These are phyloP conservation scores for Galaxias olidus DNA, from an alignment of 2,797 vertebrate genomes.

Conservation along the genomic window DNA sequence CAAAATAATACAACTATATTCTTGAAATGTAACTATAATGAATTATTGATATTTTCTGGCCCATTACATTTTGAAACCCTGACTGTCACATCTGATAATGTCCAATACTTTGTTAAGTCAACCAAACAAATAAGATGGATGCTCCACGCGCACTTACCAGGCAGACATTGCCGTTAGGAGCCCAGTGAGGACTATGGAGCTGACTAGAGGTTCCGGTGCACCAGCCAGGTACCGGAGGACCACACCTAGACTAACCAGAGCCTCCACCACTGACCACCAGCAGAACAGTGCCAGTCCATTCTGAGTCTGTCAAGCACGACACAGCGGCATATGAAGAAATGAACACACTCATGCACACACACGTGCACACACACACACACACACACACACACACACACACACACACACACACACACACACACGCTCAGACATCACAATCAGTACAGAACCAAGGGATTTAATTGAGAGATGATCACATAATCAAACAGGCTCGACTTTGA, in stretches of 20 bases:
- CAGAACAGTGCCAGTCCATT: slow-evolving; percentile 68
- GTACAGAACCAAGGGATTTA: no score
- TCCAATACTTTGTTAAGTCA: no score
- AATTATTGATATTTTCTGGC: no score
- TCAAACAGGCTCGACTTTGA: no score
- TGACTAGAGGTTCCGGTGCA: slow-evolving; percentile 49
- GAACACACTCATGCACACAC: not conserved
- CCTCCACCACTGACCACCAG: slow-evolving; percentile 65
- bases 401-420: no score
- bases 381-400: not conserved
- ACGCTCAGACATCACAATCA: no score
- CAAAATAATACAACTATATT: no score
- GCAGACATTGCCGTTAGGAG: slow-evolving; percentile 35
- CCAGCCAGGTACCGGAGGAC: slow-evolving; percentile 51
- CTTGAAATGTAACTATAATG: no score
- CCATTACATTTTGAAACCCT: no score
- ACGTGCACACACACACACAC: no score
- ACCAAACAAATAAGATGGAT: not conserved
- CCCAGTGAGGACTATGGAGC: slow-evolving; percentile 57
- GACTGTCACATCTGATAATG: no score
- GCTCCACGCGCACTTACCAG: slow-evolving; percentile 51
- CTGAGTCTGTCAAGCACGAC: slow-evolving; percentile 55
- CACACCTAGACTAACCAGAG: slow-evolving; percentile 56
- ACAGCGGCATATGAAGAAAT: not conserved
- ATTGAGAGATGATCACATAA: no score